phyloP scores from a whole-genome alignment of 2,797 vertebrate species.

The Phaenicophaeus curvirostris region DNA sequence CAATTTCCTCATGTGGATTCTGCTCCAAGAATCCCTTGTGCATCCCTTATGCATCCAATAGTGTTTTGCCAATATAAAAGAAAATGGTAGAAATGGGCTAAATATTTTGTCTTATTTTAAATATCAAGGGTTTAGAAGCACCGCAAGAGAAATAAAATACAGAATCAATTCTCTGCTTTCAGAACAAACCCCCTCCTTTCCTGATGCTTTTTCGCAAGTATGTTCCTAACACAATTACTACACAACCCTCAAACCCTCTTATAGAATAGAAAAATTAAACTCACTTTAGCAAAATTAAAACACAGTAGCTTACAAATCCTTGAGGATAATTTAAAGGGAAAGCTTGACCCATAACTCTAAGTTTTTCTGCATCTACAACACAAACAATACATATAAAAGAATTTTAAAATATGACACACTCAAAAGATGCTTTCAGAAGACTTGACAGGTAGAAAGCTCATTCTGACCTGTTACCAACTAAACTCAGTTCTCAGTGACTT shows the following conservation, averaged over 20 bases:
- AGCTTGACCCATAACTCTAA: not conserved
- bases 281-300: not conserved
- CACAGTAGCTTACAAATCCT: not conserved
- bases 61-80: not conserved
- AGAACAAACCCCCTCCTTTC: not conserved
- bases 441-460: not conserved
- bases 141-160: not conserved
- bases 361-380: not conserved
- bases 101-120: not conserved
- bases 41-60: not conserved
- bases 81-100: not conserved
- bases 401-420: not conserved
- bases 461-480: not conserved
- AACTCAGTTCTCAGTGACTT: not conserved
- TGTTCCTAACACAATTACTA: not conserved
- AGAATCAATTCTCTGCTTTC: not conserved
- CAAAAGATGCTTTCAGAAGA: not conserved
- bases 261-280: not conserved
- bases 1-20: not conserved
- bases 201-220: not conserved
- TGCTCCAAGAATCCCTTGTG: not conserved
- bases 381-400: not conserved
- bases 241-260: not conserved
- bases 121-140: not conserved
- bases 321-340: not conserved